Evolutionary conservation across 1,140 invertebrate species (phyloP), one percentile per base, ranked within the genome.

Genomic region (Heliconius congener): DNA sequence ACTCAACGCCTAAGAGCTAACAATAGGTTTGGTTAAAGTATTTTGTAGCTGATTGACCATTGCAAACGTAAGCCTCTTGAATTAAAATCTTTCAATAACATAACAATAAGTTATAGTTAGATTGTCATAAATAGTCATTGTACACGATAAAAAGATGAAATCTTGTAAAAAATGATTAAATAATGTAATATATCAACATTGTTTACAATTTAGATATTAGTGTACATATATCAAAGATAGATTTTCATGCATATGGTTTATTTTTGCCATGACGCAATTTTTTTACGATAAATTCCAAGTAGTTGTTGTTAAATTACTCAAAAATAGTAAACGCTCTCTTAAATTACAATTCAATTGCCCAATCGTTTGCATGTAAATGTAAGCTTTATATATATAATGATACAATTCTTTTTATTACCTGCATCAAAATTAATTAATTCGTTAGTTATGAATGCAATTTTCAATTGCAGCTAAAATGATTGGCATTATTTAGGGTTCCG

Each of bases 1-100:
- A 75, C 82, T 34, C 78, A 85, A 85, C 76, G 27, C 27, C 60
- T 66, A 60, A 60, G 23, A 60, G 57, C 57, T 27, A 66, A 66
- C 60, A 66, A 66, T 66, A 66, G 60, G 27, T 30, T 60, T 66
- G 11, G 60, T 30, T n/a, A 60, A 11, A 66, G 3, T 66, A 66
- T 30, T 66, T 66, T 66, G 13, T 30, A 30, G 23, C 23, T 27
- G 60, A 16, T 66, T 66, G 60, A 66, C 60, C 60, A 66, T 66
- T 66, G 60, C 60, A 66, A 30, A 66, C 13, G 23, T 23, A 66
- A 66, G 60, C 13, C 27, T 66, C n/a, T n/a, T 66, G 5, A 30
- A 30, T 66, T 66, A 66, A 66, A 66, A 66, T 9, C 23, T 66
- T 30, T 66, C 23, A 66, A 16, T 66, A 66, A 66, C n/a, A 66